Base-by-base conservation (phyloP, 2,888 invertebrate species). In the Sycophila texana region DNA sequence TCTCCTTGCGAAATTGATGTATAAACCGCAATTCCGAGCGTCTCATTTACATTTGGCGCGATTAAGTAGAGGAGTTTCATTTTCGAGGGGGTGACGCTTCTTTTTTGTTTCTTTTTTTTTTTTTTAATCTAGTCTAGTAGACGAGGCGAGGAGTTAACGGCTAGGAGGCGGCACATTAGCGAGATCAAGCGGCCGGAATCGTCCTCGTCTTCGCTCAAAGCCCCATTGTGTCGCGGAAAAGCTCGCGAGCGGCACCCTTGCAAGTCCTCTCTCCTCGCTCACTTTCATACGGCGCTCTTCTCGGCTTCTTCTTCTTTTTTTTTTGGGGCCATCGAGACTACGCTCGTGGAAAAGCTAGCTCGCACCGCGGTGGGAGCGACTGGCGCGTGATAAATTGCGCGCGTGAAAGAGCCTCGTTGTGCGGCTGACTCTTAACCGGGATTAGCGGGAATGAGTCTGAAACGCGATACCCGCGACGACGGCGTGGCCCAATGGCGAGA, bases 371-470 rank as follows among this genome's bases (percentile, higher is more conserved):
- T 39, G 30, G 61, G 14, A n/a, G 39, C 47, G 5, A 14, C 57
- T 60, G 51, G 51, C 22, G 14, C 71, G 60, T 74, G 84, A 84
- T 84, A 83, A 85, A 85, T 84, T 81, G 82, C 77, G 79, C 67
- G 83, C 80, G 83, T 86, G 84, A 85, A 86, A 85, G 84, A 80
- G 78, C 66, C 79, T 80, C 84, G 83, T 84, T 85, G 30, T 61
- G 85, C 86, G 79, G 63, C 60, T 63, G 51, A 80, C 80, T 71
- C 67, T 74, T 68, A 70, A 66, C 70, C 51, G 53, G 26, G 77
- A 72, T 70, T 79, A 65, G 53, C 18, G 65, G 61, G 70, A 65
- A 75, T 60, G 61, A 55, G 53, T 18, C 30, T 20, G 65, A 55
- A 70, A 18, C 20, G 75, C 51, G 58, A 58, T 47, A 22, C 18